Evolutionary conservation across 2,113 vertebrate genomes (phyloP), one percentile per base, ranked within the genome.

Genomic region (Scomber scombrus): DNA sequence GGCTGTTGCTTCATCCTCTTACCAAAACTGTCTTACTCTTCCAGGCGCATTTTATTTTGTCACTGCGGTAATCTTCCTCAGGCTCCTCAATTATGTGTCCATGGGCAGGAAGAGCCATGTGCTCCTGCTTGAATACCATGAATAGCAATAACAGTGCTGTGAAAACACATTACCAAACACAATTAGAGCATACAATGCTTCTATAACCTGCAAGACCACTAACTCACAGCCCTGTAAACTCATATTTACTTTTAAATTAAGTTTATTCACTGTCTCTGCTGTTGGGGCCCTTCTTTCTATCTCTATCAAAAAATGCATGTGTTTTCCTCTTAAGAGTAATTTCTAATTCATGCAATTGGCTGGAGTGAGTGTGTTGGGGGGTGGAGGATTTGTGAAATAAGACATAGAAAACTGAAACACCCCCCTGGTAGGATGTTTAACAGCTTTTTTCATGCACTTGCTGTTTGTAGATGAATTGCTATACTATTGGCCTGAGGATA

Each of bases 141-240:
- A 94, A 95, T 93, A 90, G 89, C 92, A 94, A 91, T 94, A 90
- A 90, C 63, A 13, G 61, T 34, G 81, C 89, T 93, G 92, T 80
- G 91, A 74, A 93, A 93, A 92, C 89, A 85, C 90, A 94, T 93
- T 92, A 91, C 86, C 75, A 92, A 92, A 95, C 88, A 90, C 92
- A 92, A 93, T 94, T 92, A 93, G 85, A 82, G 86, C 74, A 85
- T 87, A 89, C 91, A 86, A 83, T 89, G 85, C 69, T 81, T 81
- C 80, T 71, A 46, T 91, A 91, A 92, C 88, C 89, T 87, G 75
- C 58, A 51, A 82, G 83, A 86, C 78, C 80, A 74, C 85, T 73
- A 81, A 82, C 81, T 68, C 69, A 81, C 68, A 78, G 73, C 82
- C 76, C 62, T 80, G 85, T 86, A 88, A 93, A 90, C 85, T 90